These are phyloP conservation scores for Drepana arcuata DNA, from an alignment of 1,140 invertebrate species.

Conservation along the genomic window DNA sequence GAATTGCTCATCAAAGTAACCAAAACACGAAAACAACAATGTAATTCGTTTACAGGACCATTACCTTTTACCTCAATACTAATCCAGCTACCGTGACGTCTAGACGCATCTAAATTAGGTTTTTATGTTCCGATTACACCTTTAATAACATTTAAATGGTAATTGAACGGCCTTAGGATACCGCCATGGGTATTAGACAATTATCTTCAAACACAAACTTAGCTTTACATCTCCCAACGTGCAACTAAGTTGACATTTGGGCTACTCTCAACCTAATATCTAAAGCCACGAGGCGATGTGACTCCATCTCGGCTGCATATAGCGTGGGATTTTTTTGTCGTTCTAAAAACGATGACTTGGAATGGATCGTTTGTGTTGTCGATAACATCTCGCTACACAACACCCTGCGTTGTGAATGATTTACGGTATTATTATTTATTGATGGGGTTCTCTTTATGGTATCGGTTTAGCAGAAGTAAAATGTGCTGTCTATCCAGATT, in stretches of 20 bases:
- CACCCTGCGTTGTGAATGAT: slow-evolving; percentile 31
- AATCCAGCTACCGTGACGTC: slow-evolving; percentile 46
- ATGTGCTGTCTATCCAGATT: too few relatives aligned
- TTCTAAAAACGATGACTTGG: slow-evolving; percentile 38
- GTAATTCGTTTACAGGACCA: slow-evolving; percentile 4
- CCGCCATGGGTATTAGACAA: slow-evolving; percentile 48
- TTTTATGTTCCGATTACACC: slow-evolving; percentile 41
- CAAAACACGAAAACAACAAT: slow-evolving; percentile 1
- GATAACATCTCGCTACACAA: slow-evolving; percentile 49
- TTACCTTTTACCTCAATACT: too few relatives aligned
- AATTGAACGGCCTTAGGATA: slow-evolving; percentile 44
- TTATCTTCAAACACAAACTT: slow-evolving; percentile 29
- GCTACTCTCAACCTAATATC: not conserved
- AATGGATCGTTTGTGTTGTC: slow-evolving; percentile 35
- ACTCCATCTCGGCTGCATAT: too few relatives aligned
- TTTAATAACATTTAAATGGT: slow-evolving; percentile 54
- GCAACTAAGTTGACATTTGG: slow-evolving; percentile 8
- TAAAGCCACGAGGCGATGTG: not conserved
- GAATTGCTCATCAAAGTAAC: not conserved
- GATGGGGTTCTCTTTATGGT: slow-evolving; percentile 24
- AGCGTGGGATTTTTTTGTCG: slow-evolving; percentile 14
- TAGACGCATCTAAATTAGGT: slow-evolving; percentile 46
- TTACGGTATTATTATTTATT: slow-evolving; percentile 53
- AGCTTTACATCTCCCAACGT: slow-evolving; percentile 2
- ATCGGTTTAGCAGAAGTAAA: slow-evolving; percentile 21